phyloP scores from a whole-genome alignment of 1,140 invertebrate species.

The Harpegnathos saltator region DNA sequence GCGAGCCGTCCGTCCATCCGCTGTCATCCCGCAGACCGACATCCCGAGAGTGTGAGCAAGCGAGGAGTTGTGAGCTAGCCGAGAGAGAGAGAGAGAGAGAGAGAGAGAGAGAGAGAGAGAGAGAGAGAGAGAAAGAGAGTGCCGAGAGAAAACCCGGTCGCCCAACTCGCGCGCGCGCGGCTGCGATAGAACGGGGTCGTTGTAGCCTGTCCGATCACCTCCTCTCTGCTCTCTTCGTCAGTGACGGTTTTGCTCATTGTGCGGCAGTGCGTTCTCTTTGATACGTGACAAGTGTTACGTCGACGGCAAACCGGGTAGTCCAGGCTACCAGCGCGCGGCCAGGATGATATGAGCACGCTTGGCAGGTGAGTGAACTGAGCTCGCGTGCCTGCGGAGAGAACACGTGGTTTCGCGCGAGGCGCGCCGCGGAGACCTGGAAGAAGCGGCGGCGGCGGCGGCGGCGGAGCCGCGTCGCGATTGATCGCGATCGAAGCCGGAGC shows the following conservation, averaged over 20 bases:
- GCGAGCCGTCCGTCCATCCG: neutral
- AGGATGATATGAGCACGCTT: conserved; percentile 85
- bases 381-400: conserved; percentile 38
- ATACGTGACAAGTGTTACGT: conserved; percentile 72
- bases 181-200: conserved; percentile 48
- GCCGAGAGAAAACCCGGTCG: conserved; percentile 1
- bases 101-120: too few relatives aligned
- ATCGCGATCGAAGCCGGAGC: neutral
- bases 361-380: conserved; percentile 82
- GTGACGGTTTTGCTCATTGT: conserved; percentile 69
- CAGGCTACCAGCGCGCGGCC: conserved; percentile 76
- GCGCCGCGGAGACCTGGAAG: conserved; percentile 8
- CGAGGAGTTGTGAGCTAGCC: conserved; percentile 32
- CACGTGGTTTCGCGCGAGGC: conserved; percentile 62
- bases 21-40: neutral
- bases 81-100: neutral
- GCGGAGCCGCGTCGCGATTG: neutral
- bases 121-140: conserved; percentile 9
- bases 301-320: conserved; percentile 65
- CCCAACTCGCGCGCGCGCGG: conserved; percentile 5
- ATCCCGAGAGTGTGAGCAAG: neutral
- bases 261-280: conserved; percentile 66
- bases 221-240: conserved; percentile 59
- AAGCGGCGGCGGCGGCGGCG: neutral
- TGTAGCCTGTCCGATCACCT: conserved; percentile 56